Evolutionary conservation across 2,113 vertebrate genomes (phyloP).

Genomic region (Muntiacus muntjak): DNA sequence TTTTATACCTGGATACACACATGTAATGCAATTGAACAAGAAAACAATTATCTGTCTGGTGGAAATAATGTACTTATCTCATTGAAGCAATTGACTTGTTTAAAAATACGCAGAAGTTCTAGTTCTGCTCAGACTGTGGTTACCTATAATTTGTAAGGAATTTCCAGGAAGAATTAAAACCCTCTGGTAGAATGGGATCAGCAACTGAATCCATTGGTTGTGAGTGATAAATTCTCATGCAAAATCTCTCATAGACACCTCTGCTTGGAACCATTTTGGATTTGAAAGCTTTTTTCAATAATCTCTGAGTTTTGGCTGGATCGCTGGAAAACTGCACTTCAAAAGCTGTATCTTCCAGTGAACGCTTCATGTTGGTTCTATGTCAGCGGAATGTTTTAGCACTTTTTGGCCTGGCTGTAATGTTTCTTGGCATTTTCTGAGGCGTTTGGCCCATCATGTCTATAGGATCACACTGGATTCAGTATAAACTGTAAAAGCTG

Average conservation of each 20-base stretch:
- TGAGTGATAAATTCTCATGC: neutral
- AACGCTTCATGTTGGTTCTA: constrained; percentile 44
- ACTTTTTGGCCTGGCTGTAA: constrained; percentile 26
- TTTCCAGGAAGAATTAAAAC: constrained; percentile 45
- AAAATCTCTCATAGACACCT: neutral
- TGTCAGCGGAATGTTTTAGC: constrained; percentile 24
- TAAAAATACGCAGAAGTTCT: constrained; percentile 63
- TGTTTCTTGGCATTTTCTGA: constrained; percentile 53
- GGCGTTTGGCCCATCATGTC: neutral
- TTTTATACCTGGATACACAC: constrained; percentile 71
- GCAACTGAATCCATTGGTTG: neutral
- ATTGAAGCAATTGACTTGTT: constrained; percentile 63
- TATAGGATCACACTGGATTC: constrained; percentile 41
- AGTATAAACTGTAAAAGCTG: constrained; percentile 17
- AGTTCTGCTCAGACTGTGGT: constrained; percentile 5
- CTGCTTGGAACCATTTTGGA: constrained; percentile 7
- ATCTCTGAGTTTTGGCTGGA: neutral
- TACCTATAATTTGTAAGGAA: constrained; percentile 52
- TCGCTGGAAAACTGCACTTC: constrained; percentile 35
- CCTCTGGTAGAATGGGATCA: neutral
- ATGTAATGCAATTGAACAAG: constrained; percentile 65
- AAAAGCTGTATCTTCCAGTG: neutral
- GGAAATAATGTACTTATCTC: constrained; percentile 69
- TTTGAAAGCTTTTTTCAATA: neutral
- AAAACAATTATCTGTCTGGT: constrained; percentile 65